Conservation (phyloP, 1,140 invertebrate species). For the Choristoneura fumiferana region DNA sequence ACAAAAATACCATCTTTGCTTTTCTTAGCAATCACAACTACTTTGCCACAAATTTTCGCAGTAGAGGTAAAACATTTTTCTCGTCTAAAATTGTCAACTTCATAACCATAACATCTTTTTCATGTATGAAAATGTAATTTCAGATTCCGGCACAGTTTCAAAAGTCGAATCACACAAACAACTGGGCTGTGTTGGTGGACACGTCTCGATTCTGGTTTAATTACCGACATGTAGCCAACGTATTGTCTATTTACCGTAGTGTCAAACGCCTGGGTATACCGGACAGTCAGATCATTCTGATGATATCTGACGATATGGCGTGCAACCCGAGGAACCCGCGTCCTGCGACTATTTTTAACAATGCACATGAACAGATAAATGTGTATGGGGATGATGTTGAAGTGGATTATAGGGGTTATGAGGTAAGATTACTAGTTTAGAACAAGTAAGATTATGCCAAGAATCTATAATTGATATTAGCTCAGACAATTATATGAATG, state of each 20-base stretch:
- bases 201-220: constrained; percentile 99
- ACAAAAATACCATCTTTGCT: not conserved
- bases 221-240: constrained; percentile 99
- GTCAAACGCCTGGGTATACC: constrained; percentile 98
- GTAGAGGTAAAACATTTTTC: constrained; percentile 21
- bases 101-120: not conserved
- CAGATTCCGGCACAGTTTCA: constrained; percentile 71
- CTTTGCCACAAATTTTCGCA: not conserved
- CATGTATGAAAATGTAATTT: constrained; percentile 21
- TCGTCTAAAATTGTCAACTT: not conserved
- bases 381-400: constrained; percentile 99
- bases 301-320: constrained; percentile 99
- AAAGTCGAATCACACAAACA: constrained; percentile 93
- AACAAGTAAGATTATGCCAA: no score
- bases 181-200: constrained; percentile 99
- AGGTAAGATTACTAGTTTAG: no score
- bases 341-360: constrained; percentile 99
- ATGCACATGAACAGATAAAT: constrained; percentile 98
- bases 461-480: no score
- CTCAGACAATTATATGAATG: no score
- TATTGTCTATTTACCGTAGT: constrained; percentile 98
- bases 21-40: not conserved
- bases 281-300: constrained; percentile 97
- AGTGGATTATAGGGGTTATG: constrained; percentile 99
- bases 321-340: constrained; percentile 98